Evolutionary conservation across 2,113 vertebrate species (phyloP).

Genomic region (Tyto alba): DNA sequence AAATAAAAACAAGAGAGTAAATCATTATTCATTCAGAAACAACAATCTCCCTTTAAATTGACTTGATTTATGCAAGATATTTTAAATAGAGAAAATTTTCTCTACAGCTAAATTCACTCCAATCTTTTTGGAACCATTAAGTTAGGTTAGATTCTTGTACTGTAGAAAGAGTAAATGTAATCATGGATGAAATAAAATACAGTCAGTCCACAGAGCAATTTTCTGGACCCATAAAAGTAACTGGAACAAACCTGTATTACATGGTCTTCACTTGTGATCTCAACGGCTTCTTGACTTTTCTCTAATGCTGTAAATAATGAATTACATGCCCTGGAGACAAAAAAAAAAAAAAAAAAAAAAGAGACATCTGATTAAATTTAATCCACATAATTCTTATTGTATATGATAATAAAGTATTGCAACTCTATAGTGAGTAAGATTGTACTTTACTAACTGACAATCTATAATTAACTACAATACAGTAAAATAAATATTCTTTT

Average conservation of each 20-base stretch:
- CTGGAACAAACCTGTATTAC: constrained; percentile 87
- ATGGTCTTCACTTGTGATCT: constrained; percentile 96
- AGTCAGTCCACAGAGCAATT: not conserved
- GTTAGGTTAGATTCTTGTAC: not conserved
- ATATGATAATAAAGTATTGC: not conserved
- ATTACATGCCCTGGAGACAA: constrained; percentile 84
- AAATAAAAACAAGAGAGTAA: not conserved
- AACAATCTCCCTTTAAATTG: not conserved
- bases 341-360: not conserved
- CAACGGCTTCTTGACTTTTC: constrained; percentile 96
- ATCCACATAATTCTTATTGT: not conserved
- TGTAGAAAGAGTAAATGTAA: not conserved
- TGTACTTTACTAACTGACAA: not conserved
- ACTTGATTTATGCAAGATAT: not conserved
- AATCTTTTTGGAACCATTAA: not conserved
- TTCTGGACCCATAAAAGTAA: not conserved
- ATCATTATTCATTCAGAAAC: not conserved
- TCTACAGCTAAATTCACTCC: not conserved
- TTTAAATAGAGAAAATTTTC: not conserved
- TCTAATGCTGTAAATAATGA: constrained; percentile 94
- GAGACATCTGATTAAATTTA: not conserved
- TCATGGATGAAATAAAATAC: not conserved
- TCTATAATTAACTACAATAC: not conserved
- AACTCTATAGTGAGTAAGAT: not conserved
- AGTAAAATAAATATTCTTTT: not conserved